phyloP scores from a whole-genome alignment of 2,797 vertebrate species.

The Myotis findleyi region DNA sequence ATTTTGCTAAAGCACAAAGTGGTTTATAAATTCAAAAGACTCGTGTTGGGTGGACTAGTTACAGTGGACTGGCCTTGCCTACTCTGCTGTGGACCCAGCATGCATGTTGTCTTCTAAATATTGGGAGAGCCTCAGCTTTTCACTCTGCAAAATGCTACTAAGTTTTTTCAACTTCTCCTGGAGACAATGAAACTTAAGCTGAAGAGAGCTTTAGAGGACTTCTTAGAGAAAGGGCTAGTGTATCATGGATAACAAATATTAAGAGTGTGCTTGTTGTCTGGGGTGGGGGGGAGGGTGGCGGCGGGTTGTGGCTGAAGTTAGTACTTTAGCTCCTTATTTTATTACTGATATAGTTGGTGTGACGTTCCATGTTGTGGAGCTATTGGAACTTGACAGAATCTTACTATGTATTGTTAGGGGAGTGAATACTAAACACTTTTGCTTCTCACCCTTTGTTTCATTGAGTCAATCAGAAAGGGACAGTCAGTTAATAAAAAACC shows the following conservation, averaged over 20 bases:
- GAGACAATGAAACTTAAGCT: slow-evolving; percentile 7
- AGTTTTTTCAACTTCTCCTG: background rate
- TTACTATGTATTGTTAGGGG: background rate
- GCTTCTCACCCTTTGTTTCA: slow-evolving; percentile 37
- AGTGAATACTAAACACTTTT: background rate
- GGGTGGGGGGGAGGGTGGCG: background rate
- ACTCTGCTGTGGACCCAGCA: background rate
- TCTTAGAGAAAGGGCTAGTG: slow-evolving; percentile 6
- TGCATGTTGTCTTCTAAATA: background rate
- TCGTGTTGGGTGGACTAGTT: background rate
- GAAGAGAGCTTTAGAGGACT: background rate
- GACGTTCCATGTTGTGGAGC: background rate
- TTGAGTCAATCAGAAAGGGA: slow-evolving; percentile 55
- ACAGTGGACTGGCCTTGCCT: background rate
- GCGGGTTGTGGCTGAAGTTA: background rate
- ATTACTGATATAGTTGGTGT: background rate
- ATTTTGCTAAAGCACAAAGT: slow-evolving; percentile 1
- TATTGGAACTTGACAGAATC: background rate
- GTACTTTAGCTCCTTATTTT: background rate
- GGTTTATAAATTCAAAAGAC: background rate
- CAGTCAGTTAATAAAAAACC: slow-evolving; percentile 22
- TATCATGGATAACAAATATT: background rate
- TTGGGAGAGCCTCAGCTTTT: background rate
- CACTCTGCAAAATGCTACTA: background rate
- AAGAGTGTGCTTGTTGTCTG: background rate